Conservation (phyloP, 2,888 invertebrate species). For the Blera fallax region DNA sequence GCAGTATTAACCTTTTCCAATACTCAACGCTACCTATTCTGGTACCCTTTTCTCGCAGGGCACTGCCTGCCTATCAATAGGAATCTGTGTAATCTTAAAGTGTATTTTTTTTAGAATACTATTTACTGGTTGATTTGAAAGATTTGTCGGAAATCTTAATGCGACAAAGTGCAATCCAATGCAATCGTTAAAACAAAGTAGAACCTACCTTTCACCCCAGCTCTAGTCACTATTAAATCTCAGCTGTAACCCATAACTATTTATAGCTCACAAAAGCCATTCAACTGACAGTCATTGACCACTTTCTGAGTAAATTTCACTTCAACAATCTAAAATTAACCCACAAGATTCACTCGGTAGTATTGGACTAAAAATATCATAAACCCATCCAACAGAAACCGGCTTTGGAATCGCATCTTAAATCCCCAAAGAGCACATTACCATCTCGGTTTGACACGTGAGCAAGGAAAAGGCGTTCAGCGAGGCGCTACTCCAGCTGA, state of each 20-base stretch:
- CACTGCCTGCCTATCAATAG: too few species aligned
- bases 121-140: too few species aligned
- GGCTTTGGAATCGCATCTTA: slow-evolving; percentile 34
- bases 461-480: slow-evolving; percentile 10
- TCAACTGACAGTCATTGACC: slow-evolving; percentile 58
- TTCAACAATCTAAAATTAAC: slow-evolving; percentile 53
- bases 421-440: slow-evolving; percentile 31
- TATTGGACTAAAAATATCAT: slow-evolving; percentile 42
- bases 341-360: slow-evolving; percentile 24
- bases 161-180: neutral
- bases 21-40: too few species aligned
- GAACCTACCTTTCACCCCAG: neutral
- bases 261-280: slow-evolving; percentile 30
- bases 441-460: neutral
- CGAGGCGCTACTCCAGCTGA: neutral
- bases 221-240: neutral
- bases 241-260: neutral
- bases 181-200: neutral
- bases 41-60: too few species aligned
- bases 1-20: too few species aligned
- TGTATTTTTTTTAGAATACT: too few species aligned
- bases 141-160: too few species aligned
- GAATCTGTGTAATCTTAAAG: too few species aligned
- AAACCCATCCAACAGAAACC: slow-evolving; percentile 45
- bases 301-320: slow-evolving; percentile 47